These are phyloP conservation scores for Eupleurogrammus muticus DNA, from an alignment of 2,797 vertebrate genomes.

Conservation along the genomic window DNA sequence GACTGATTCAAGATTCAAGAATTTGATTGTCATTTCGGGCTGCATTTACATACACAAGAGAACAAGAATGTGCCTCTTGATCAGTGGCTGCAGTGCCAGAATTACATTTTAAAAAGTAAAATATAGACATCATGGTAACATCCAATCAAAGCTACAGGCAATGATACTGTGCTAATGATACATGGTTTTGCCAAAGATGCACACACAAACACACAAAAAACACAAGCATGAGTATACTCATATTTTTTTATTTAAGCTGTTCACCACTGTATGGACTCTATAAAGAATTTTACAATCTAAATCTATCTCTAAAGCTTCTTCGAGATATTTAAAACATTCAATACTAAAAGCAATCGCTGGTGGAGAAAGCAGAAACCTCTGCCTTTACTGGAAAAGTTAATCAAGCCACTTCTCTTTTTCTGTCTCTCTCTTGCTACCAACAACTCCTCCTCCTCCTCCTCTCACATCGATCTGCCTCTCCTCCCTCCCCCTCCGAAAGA, in stretches of 20 bases:
- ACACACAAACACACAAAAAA: no score
- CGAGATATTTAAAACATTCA: not conserved
- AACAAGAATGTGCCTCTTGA: no score
- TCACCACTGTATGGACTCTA: not conserved
- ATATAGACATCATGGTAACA: no score
- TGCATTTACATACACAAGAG: no score
- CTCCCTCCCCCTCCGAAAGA: slow-evolving; percentile 31
- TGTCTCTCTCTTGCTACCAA: slow-evolving; percentile 13
- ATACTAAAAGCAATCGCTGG: not conserved
- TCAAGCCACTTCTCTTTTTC: slow-evolving; percentile 35
- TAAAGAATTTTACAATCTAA: not conserved
- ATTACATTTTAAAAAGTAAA: no score
- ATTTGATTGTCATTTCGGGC: no score
- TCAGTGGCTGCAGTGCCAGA: no score
- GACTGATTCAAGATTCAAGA: no score
- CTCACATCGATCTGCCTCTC: slow-evolving; percentile 43
- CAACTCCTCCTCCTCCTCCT: slow-evolving; percentile 38
- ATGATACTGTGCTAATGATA: not conserved
- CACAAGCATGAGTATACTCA: not conserved
- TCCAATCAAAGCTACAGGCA: no score
- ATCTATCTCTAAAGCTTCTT: not conserved
- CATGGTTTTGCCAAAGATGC: not conserved
- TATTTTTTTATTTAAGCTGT: not conserved
- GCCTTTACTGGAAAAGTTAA: slow-evolving; percentile 36
- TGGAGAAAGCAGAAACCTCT: slow-evolving; percentile 21